These are phyloP conservation scores for Fringilla coelebs DNA, from an alignment of 2,797 vertebrate genomes.

Conservation along the genomic window DNA sequence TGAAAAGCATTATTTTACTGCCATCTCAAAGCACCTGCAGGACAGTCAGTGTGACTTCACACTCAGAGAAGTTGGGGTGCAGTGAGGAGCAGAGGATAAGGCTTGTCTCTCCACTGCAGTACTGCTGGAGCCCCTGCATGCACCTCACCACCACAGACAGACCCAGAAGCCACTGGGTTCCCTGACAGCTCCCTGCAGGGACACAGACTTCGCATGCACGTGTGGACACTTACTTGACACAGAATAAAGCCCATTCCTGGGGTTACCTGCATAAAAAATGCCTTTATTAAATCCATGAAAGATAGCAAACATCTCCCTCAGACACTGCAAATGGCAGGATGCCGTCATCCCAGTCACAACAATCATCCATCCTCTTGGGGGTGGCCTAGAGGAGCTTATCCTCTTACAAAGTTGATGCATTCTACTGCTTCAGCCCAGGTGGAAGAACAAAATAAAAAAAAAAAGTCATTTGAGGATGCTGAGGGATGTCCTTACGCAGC, in stretches of 20 bases:
- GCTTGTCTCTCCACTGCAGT: neutral
- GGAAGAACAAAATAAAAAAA: conserved; percentile 34
- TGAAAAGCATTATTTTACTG: neutral
- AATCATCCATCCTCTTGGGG: neutral
- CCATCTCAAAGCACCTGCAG: neutral
- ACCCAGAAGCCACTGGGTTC: neutral
- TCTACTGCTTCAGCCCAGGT: conserved; percentile 64
- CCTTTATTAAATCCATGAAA: neutral
- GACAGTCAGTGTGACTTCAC: neutral
- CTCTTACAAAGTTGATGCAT: conserved; percentile 70
- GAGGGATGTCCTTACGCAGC: neutral
- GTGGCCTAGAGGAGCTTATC: conserved; percentile 47
- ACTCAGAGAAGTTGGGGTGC: neutral
- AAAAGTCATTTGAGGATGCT: conserved; percentile 34
- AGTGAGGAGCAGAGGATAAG: neutral
- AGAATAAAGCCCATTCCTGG: neutral
- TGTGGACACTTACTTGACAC: neutral
- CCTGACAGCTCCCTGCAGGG: neutral
- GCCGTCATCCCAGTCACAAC: neutral
- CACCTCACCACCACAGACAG: neutral
- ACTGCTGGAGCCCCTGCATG: fast-evolving
- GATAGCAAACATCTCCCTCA: neutral
- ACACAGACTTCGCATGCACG: neutral
- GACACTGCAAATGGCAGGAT: neutral
- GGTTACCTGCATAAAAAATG: neutral